Conservation (phyloP, 2,888 invertebrate species). For the Drosophila emarginata region DNA sequence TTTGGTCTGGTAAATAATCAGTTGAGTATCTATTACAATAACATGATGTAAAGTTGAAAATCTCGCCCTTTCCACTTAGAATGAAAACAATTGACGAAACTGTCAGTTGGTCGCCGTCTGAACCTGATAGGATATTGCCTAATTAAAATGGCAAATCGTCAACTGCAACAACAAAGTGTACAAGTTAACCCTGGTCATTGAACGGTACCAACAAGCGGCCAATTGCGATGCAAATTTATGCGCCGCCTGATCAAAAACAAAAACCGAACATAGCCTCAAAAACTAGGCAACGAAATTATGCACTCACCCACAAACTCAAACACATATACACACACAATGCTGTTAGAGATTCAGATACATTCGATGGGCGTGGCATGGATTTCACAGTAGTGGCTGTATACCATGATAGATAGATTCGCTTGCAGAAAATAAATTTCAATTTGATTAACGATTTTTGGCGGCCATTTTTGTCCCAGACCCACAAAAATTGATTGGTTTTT, state of each 20-base stretch:
- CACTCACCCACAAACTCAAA: slow-evolving; percentile 39
- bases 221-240: slow-evolving; percentile 72
- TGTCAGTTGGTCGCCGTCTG: slow-evolving; percentile 14
- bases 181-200: slow-evolving; percentile 14
- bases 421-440: slow-evolving; percentile 62
- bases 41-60: neutral
- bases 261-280: slow-evolving; percentile 43
- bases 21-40: neutral
- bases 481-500: slow-evolving; percentile 49
- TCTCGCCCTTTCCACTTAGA: slow-evolving; percentile 17
- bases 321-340: slow-evolving; percentile 10
- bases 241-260: slow-evolving; percentile 50
- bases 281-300: slow-evolving; percentile 65
- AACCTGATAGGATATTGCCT: slow-evolving; percentile 61
- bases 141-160: slow-evolving; percentile 73
- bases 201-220: slow-evolving; percentile 10
- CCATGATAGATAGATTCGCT: no score
- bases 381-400: slow-evolving; percentile 21
- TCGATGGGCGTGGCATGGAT: slow-evolving; percentile 34
- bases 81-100: slow-evolving; percentile 33
- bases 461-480: slow-evolving; percentile 36
- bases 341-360: slow-evolving; percentile 7
- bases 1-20: neutral
- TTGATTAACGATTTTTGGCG: slow-evolving; percentile 66
- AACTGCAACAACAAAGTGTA: slow-evolving; percentile 36